phyloP scores from a whole-genome alignment of 2,113 vertebrate species.

The Lamprotornis superbus region DNA sequence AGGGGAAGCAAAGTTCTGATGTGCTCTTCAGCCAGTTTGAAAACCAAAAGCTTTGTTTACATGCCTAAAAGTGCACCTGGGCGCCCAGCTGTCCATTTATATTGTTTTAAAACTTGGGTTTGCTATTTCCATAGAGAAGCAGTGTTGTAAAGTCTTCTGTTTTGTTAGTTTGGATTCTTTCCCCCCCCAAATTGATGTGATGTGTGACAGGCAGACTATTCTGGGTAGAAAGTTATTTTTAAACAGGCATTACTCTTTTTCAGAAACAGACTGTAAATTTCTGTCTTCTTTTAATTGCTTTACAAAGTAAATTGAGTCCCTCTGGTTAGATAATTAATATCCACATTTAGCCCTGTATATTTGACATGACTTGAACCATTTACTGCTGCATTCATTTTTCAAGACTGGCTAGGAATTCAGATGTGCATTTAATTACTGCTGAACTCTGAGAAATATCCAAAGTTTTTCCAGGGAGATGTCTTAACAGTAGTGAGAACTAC shows the following conservation, averaged over 20 bases:
- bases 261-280: slow-evolving; percentile 22
- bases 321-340: slow-evolving; percentile 27
- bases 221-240: slow-evolving; percentile 41
- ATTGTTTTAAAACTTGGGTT: neutral
- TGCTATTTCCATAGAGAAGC: neutral
- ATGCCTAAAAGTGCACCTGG: neutral
- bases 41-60: neutral
- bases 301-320: slow-evolving; percentile 28
- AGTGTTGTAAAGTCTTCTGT: neutral
- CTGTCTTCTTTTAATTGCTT: slow-evolving; percentile 43
- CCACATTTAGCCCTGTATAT: neutral
- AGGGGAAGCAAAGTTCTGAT: neutral
- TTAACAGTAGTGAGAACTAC: neutral
- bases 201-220: neutral
- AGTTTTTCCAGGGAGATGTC: neutral
- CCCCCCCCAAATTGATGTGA: neutral
- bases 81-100: neutral
- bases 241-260: slow-evolving; percentile 23
- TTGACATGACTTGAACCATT: slow-evolving; percentile 6
- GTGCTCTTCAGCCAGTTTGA: neutral
- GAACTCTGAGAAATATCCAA: neutral
- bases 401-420: neutral
- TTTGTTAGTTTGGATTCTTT: neutral
- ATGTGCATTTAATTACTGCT: neutral
- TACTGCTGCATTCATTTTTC: neutral